phyloP scores from a whole-genome alignment of 1,140 invertebrate genomes.

The Bombus impatiens region DNA sequence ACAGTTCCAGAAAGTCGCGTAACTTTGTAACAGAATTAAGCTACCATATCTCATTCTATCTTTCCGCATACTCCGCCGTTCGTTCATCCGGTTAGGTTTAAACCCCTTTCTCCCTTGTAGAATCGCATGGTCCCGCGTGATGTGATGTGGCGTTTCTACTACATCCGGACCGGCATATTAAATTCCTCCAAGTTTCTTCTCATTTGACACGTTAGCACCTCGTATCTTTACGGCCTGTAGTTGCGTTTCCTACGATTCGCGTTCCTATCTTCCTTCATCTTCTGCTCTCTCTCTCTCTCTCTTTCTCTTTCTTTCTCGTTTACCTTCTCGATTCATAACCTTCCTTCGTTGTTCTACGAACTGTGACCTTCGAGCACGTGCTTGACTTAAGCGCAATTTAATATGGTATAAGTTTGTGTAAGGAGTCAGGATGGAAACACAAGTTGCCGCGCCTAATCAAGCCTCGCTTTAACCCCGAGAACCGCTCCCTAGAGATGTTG shows the following conservation, averaged over 20 bases:
- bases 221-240: slow-evolving; percentile 42
- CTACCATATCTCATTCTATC: slow-evolving; percentile 37
- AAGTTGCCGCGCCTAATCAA: slow-evolving; percentile 78
- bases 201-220: slow-evolving; percentile 43
- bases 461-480: slow-evolving; percentile 75
- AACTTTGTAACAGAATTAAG: slow-evolving; percentile 48
- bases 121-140: slow-evolving; percentile 19
- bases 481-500: slow-evolving; percentile 49
- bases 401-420: slow-evolving; percentile 78
- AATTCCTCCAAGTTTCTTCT: slow-evolving; percentile 71
- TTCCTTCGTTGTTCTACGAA: slow-evolving; percentile 32
- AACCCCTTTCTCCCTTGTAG: neutral
- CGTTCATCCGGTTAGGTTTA: neutral
- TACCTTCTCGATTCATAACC: neutral
- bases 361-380: slow-evolving; percentile 71
- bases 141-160: neutral
- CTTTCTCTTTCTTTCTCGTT: neutral
- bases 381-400: slow-evolving; percentile 79
- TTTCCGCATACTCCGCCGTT: neutral
- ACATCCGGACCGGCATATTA: slow-evolving; percentile 64
- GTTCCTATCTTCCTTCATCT: neutral
- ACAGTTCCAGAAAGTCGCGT: slow-evolving; percentile 40
- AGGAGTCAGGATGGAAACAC: slow-evolving; percentile 73
- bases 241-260: slow-evolving; percentile 46
- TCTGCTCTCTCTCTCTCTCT: neutral